Evolutionary conservation across 1,140 invertebrate species (phyloP).

Genomic region (Caenorhabditis tropicalis): DNA sequence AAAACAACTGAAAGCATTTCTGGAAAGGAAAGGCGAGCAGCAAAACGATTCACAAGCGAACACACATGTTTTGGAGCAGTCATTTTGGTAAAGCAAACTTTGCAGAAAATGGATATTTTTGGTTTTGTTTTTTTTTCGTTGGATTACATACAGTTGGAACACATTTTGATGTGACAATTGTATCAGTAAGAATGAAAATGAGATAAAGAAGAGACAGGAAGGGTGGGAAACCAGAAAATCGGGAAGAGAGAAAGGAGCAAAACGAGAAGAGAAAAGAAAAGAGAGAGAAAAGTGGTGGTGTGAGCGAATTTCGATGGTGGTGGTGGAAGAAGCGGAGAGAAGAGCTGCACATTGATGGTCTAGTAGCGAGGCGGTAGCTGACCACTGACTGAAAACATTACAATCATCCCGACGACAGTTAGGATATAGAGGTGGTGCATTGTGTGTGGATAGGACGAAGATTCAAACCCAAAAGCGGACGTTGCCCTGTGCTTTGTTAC

Average conservation of each 20-base stretch:
- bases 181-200: neutral
- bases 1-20: neutral
- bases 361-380: conserved; percentile 58
- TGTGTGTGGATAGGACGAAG: conserved; percentile 3
- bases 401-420: conserved; percentile 25
- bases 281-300: neutral
- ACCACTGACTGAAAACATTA: conserved; percentile 56
- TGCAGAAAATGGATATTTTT: neutral
- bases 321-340: conserved; percentile 38
- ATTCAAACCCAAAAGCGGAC: too few species aligned
- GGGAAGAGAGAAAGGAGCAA: neutral
- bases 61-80: neutral
- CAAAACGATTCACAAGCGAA: conserved; percentile 12
- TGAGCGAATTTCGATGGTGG: conserved; percentile 23
- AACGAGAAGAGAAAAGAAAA: neutral
- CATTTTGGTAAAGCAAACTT: neutral
- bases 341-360: conserved; percentile 23
- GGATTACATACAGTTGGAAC: conserved; percentile 25
- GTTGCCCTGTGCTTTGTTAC: neutral
- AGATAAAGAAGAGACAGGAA: neutral
- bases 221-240: neutral
- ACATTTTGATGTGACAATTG: conserved; percentile 33
- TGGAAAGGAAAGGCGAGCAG: neutral
- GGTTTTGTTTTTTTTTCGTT: neutral
- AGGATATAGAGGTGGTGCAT: conserved; percentile 37